Base-by-base conservation (phyloP, 2,113 vertebrate genomes). In the Takifugu bimaculatus region DNA sequence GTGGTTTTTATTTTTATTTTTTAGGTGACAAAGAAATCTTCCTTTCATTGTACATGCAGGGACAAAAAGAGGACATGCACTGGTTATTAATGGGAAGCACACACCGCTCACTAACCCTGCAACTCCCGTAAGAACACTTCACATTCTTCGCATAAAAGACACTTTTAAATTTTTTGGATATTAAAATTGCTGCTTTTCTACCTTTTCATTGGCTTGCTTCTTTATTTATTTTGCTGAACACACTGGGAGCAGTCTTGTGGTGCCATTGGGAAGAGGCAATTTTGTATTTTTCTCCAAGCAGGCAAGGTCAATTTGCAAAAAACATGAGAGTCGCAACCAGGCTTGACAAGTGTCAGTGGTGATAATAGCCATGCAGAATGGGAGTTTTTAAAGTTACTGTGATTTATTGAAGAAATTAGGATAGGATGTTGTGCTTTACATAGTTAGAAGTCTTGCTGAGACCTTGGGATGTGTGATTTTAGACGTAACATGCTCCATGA, bases 331-430 rank as follows among this genome's bases (percentile, higher is more conserved):
- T 88, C 82, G 88, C 90, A 91, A 91, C 91, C 90, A 88, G 90
- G 91, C 66, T 81, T 88, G 89, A 89, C 90, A 88, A 91, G 90
- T 89, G 89, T 91, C 91, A 89, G 73, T 75, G 77, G 88, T 89
- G 88, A 91, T 92, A 91, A 91, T 79, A 87, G 72, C 75, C 84
- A 80, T 86, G 84, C 84, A 89, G 88, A 90, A 88, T 83, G 87
- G 86, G 87, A 82, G 75, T 78, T 88, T 89, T 5, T 89, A 90
- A 90, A 91, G 81, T 87, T 91, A 91, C 90, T 88, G 88, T 91
- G 91, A 91, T 91, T 89, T 89, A 90, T 92, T 85, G 88, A 87
- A 90, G 88, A 88, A 88, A 90, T 92, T 91, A 90, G 87, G 35
- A 32, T 32, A 6, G 7, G 29, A 6, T 32, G 1, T 39, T 39